Conservation (phyloP, 1,140 invertebrate genomes). For the Dufourea novaeangliae region DNA sequence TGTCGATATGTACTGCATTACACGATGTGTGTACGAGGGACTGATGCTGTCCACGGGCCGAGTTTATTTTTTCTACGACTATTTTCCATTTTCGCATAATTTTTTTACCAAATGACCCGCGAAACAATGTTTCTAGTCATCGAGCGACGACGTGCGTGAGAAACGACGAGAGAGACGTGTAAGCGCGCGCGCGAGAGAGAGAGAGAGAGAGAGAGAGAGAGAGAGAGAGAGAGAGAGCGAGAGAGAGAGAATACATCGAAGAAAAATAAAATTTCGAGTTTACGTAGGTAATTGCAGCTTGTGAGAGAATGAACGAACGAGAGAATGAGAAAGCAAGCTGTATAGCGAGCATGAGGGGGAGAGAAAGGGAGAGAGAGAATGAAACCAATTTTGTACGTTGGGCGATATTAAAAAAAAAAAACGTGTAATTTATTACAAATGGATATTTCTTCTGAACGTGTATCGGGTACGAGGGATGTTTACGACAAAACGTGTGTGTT, state of each 20-base stretch:
- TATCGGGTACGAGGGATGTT: constrained; percentile 46
- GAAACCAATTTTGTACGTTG: constrained; percentile 59
- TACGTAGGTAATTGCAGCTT: not conserved
- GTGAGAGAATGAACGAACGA: constrained; percentile 18
- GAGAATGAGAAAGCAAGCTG: constrained; percentile 30
- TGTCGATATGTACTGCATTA: not conserved
- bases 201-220: too few species aligned
- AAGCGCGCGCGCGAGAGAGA: too few species aligned
- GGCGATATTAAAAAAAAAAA: too few species aligned
- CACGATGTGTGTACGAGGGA: not conserved
- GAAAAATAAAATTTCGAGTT: constrained; percentile 20
- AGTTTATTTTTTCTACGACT: constrained; percentile 77
- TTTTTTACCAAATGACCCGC: constrained; percentile 78
- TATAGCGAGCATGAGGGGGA: constrained; percentile 2
- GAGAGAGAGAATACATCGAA: constrained; percentile 58
- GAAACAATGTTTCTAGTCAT: constrained; percentile 80
- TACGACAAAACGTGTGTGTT: constrained; percentile 67
- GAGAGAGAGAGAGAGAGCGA: constrained; percentile 59
- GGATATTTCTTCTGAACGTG: constrained; percentile 45
- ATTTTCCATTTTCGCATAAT: constrained; percentile 76
- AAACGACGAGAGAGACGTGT: constrained; percentile 59
- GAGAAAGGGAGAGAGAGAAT: constrained; percentile 22
- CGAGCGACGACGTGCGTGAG: constrained; percentile 67
- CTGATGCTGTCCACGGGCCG: constrained; percentile 44
- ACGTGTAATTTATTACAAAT: constrained; percentile 72